phyloP scores from a whole-genome alignment of 1,140 invertebrate genomes.

The Marisa cornuarietis region DNA sequence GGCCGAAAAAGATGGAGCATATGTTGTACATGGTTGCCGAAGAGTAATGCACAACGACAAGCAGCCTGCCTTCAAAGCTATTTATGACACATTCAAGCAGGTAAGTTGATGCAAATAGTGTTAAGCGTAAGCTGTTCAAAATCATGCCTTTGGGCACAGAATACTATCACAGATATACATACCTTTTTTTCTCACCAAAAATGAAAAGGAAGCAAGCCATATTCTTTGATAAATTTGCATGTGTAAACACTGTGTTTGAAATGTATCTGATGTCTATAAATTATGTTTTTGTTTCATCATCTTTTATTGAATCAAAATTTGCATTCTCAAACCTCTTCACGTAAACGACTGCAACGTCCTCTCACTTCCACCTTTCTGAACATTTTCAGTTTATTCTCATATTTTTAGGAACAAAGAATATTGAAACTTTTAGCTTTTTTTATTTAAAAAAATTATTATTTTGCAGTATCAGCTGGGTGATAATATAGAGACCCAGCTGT shows the following conservation, averaged over 20 bases:
- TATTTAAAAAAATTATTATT: conserved; percentile 27
- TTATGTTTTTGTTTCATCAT: no score
- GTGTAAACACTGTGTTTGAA: no score
- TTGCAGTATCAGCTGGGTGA: conserved; percentile 69
- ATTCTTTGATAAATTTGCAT: background rate
- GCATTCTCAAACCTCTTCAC: background rate
- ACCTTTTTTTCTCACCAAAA: background rate
- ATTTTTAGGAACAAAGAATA: background rate
- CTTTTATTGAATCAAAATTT: background rate
- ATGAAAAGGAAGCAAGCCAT: background rate
- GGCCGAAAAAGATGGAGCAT: conserved; percentile 80
- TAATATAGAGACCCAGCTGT: conserved; percentile 66
- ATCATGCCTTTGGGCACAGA: background rate
- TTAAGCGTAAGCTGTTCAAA: background rate
- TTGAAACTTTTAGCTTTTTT: conserved; percentile 17
- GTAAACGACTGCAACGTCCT: background rate
- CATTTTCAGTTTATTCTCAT: background rate
- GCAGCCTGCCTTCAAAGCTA: conserved; percentile 84
- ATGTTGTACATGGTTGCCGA: conserved; percentile 88
- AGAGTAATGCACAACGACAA: conserved; percentile 86
- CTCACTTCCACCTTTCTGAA: background rate
- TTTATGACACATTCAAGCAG: conserved; percentile 78
- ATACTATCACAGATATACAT: background rate
- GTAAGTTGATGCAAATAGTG: conserved; percentile 45
- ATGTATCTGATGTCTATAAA: no score